These are phyloP conservation scores for Phrynocephalus vlangalii DNA, from an alignment of 2,797 vertebrate genomes.

Conservation along the genomic window DNA sequence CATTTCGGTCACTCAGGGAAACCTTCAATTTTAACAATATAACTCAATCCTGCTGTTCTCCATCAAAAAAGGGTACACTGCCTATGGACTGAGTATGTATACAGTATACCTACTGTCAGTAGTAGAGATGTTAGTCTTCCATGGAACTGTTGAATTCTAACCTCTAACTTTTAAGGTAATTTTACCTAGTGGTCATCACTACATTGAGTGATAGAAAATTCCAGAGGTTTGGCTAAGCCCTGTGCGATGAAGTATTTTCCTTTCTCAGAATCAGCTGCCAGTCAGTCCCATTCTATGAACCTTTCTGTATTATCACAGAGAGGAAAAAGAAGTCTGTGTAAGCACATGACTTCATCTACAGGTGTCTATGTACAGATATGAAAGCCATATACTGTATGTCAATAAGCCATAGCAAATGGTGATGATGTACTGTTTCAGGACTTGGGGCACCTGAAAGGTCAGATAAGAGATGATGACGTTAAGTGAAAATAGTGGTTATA, in stretches of 20 bases:
- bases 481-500: too few species aligned
- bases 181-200: background rate
- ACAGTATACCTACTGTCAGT: background rate
- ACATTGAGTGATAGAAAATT: background rate
- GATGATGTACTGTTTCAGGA: too few species aligned
- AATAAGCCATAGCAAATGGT: background rate
- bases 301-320: background rate
- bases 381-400: background rate
- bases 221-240: background rate
- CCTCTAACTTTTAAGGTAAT: background rate
- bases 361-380: background rate
- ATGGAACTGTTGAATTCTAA: background rate
- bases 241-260: background rate
- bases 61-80: too few species aligned
- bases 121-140: background rate
- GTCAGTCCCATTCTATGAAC: background rate
- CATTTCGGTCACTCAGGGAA: too few species aligned
- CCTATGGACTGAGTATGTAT: too few species aligned
- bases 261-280: background rate
- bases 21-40: too few species aligned
- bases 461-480: too few species aligned
- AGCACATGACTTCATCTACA: background rate
- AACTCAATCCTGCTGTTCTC: too few species aligned
- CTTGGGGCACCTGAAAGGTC: too few species aligned
- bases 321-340: background rate